phyloP scores from a whole-genome alignment of 2,888 invertebrate species.

The Scaptomyza caliginosa region DNA sequence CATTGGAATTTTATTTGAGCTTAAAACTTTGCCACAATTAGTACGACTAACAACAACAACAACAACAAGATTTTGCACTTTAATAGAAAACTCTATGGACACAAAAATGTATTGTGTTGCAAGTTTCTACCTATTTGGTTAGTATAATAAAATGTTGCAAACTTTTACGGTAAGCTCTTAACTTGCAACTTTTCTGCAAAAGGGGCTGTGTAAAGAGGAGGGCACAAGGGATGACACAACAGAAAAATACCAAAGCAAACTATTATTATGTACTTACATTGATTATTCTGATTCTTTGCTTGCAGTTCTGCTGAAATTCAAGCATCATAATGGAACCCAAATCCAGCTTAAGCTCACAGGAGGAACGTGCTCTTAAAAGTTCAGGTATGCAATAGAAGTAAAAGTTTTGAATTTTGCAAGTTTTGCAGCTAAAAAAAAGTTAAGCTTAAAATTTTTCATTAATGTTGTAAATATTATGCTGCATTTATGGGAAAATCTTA shows the following conservation, averaged over 20 bases:
- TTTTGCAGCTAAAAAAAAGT: not conserved
- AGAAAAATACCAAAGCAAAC: constrained; percentile 53
- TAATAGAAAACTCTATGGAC: not conserved
- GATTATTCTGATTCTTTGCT: constrained; percentile 67
- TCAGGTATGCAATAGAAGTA: constrained; percentile 77
- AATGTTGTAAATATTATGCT: not conserved
- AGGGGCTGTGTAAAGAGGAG: too few species aligned
- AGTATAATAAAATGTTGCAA: constrained; percentile 59
- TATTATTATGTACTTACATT: constrained; percentile 73
- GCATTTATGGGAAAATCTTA: not conserved
- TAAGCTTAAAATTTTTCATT: constrained; percentile 11
- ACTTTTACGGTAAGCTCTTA: constrained; percentile 54
- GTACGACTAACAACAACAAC: not conserved
- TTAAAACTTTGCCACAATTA: constrained; percentile 1
- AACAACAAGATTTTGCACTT: not conserved
- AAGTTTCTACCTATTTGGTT: constrained; percentile 3
- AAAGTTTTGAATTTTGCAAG: constrained; percentile 17
- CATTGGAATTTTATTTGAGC: constrained; percentile 43
- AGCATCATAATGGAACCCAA: constrained; percentile 69
- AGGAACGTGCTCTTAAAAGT: constrained; percentile 81
- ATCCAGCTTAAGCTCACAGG: constrained; percentile 80
- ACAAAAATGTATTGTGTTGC: not conserved
- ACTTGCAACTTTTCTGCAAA: constrained; percentile 12
- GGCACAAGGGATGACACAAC: too few species aligned
- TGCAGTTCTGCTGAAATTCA: constrained; percentile 47